Conservation (phyloP, 2,113 vertebrate genomes). For the Mungos mungo region DNA sequence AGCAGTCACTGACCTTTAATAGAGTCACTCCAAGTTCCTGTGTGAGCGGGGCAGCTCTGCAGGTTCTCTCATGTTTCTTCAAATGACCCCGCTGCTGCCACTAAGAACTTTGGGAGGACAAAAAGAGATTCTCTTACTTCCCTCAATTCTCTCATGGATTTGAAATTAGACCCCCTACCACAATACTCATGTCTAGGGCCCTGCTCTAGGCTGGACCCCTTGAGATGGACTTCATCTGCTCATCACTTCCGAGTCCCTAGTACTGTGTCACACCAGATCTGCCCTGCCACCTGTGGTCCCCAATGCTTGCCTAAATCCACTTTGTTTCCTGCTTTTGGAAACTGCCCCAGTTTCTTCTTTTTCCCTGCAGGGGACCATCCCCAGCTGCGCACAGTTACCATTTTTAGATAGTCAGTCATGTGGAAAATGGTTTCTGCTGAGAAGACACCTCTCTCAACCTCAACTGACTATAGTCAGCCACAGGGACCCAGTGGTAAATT, state of each 20-base stretch:
- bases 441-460: neutral
- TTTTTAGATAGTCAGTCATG: neutral
- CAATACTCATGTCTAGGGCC: too few species aligned
- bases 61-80: neutral
- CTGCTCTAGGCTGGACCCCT: neutral
- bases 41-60: neutral
- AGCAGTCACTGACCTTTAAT: neutral
- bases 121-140: neutral
- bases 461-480: constrained; percentile 88
- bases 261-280: too few species aligned
- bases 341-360: neutral
- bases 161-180: neutral
- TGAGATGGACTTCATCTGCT: neutral
- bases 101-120: neutral
- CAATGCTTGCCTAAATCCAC: neutral
- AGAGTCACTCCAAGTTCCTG: neutral
- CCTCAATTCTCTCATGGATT: neutral
- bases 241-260: neutral
- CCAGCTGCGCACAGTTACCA: too few species aligned
- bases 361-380: neutral
- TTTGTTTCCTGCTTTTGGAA: neutral
- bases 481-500: constrained; percentile 82
- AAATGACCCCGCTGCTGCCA: neutral
- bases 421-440: neutral
- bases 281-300: neutral